phyloP scores from a whole-genome alignment of 2,888 invertebrate genomes.

The Cantharis rufa region DNA sequence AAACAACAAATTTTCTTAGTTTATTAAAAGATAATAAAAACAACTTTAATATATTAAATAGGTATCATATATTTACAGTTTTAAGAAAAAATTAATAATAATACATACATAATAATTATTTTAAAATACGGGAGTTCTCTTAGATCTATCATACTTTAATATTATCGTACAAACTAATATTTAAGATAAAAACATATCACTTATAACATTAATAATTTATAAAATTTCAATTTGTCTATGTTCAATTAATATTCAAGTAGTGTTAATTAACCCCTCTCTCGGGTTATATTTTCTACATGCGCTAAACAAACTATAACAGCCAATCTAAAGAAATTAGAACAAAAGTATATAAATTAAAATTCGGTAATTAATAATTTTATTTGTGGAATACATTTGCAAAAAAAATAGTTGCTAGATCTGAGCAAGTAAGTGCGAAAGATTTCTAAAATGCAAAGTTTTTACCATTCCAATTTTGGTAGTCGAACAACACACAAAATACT shows the following conservation, averaged over 20 bases:
- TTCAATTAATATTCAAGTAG: not conserved
- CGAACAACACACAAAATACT: too few species aligned
- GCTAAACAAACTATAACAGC: not conserved
- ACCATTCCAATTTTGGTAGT: too few species aligned
- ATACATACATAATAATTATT: conserved; percentile 17
- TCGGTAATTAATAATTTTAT: not conserved
- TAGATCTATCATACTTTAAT: not conserved
- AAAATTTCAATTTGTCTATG: not conserved
- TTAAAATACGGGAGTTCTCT: conserved; percentile 7
- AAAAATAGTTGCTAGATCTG: not conserved
- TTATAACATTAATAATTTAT: not conserved
- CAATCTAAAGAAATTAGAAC: not conserved
- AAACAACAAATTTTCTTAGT: not conserved
- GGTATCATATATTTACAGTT: conserved; percentile 21
- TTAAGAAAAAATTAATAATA: conserved; percentile 19
- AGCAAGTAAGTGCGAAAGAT: not conserved
- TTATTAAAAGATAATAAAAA: not conserved
- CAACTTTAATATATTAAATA: conserved; percentile 8
- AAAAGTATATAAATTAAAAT: not conserved
- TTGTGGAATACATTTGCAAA: not conserved
- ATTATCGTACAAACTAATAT: not conserved
- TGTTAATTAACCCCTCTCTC: not conserved
- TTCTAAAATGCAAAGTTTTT: not conserved
- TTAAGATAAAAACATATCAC: not conserved
- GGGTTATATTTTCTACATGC: not conserved